Percentiles rank a stretch among this genome's conserved stretches.
Evolutionary conservation across 2,888 invertebrate species (phyloP).

Genomic region (Ptilodon capucinus): DNA sequence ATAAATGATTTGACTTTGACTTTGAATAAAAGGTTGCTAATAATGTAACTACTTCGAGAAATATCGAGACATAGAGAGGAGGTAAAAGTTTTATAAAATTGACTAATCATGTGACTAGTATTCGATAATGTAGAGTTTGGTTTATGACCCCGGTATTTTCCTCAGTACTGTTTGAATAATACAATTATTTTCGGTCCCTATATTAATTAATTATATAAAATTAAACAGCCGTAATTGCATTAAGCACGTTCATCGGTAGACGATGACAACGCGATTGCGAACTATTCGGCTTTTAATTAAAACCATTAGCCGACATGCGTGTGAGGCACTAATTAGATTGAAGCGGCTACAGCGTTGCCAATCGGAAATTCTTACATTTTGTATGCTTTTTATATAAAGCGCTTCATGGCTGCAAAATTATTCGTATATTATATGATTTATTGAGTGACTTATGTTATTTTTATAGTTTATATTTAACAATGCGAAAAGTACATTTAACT

Average conservation of each 20-base stretch:
- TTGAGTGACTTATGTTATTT: too few species aligned
- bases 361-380: conserved; percentile 50
- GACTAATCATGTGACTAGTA: not conserved
- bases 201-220: not conserved
- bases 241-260: not conserved
- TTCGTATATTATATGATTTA: too few species aligned
- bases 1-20: too few species aligned
- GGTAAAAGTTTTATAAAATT: conserved; percentile 6
- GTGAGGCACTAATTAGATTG: conserved; percentile 65
- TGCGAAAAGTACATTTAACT: too few species aligned
- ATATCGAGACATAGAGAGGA: conserved; percentile 27
- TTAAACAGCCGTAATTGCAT: not conserved
- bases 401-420: conserved; percentile 37
- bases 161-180: too few species aligned
- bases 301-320: conserved; percentile 55
- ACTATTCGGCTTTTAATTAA: conserved; percentile 69
- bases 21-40: too few species aligned
- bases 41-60: too few species aligned
- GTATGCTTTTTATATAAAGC: conserved; percentile 11
- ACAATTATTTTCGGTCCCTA: not conserved
- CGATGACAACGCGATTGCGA: conserved; percentile 44
- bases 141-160: too few species aligned
- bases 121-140: not conserved
- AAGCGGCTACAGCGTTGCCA: conserved; percentile 38
- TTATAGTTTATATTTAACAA: too few species aligned